Conservation (phyloP, 2,113 vertebrate genomes). For the Bostrychus sinensis region DNA sequence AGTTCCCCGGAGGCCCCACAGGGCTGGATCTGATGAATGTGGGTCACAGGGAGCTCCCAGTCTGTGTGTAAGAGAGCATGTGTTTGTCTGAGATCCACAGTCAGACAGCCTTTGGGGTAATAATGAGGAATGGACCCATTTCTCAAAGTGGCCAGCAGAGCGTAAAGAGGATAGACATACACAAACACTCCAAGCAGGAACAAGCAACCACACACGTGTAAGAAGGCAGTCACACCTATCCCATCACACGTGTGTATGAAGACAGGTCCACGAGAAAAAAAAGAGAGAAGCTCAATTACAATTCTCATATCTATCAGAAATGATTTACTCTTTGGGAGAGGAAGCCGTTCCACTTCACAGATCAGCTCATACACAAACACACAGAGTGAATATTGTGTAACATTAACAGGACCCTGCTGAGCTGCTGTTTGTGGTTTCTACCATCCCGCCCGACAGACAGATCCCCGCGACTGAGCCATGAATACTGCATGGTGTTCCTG, state of each 20-base stretch:
- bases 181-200: conserved; percentile 36
- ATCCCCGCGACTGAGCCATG: conserved; percentile 55
- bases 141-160: conserved; percentile 54
- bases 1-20: conserved; percentile 50
- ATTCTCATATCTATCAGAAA: conserved; percentile 12
- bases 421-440: conserved; percentile 27
- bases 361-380: conserved; percentile 25
- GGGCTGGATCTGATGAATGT: conserved; percentile 61
- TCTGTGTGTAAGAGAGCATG: conserved; percentile 20
- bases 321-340: conserved; percentile 17
- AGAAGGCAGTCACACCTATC: conserved; percentile 13
- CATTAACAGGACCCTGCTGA: conserved; percentile 33
- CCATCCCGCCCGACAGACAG: conserved; percentile 33
- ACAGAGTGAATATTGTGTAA: conserved; percentile 44
- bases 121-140: conserved; percentile 54
- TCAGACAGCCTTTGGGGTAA: conserved; percentile 70
- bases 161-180: conserved; percentile 47
- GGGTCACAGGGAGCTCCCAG: conserved; percentile 60
- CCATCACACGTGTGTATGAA: not conserved
- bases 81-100: conserved; percentile 34
- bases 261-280: not conserved
- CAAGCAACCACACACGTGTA: not conserved
- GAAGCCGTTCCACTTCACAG: conserved; percentile 18
- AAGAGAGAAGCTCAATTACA: conserved; percentile 7
- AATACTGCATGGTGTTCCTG: conserved; percentile 74